These are phyloP conservation scores for Conus canariensis DNA, from an alignment of 2,888 invertebrate genomes.

Conservation along the genomic window DNA sequence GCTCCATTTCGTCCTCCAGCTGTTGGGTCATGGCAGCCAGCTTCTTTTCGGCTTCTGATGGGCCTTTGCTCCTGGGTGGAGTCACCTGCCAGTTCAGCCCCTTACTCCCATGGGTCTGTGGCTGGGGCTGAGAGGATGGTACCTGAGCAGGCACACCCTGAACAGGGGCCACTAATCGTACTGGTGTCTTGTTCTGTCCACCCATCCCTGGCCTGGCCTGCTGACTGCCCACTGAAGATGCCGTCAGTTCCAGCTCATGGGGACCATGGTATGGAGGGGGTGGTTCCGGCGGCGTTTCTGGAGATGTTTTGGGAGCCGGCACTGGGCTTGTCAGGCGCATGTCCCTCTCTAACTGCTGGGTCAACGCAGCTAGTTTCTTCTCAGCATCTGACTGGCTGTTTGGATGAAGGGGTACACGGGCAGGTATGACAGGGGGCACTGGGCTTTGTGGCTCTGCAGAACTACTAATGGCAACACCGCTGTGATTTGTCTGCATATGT, in stretches of 20 bases:
- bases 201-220: constrained; percentile 49
- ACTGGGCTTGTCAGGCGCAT: constrained; percentile 53
- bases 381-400: constrained; percentile 69
- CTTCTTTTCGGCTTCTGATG: constrained; percentile 74
- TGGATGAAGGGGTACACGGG: constrained; percentile 64
- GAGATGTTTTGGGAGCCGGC: constrained; percentile 33
- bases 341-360: constrained; percentile 72
- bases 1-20: constrained; percentile 85
- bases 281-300: constrained; percentile 52
- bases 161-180: constrained; percentile 53
- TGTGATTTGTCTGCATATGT: constrained; percentile 28
- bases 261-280: constrained; percentile 78
- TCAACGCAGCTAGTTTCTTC: constrained; percentile 72
- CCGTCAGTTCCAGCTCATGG: constrained; percentile 69
- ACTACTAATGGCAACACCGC: constrained; percentile 36
- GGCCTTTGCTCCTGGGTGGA: constrained; percentile 65
- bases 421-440: constrained; percentile 64
- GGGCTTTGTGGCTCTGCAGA: constrained; percentile 10
- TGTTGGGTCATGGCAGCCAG: constrained; percentile 75
- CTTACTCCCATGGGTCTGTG: constrained; percentile 42
- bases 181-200: constrained; percentile 50
- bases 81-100: constrained; percentile 64
- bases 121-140: constrained; percentile 46
- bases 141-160: constrained; percentile 52
- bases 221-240: constrained; percentile 58